Base-by-base conservation (phyloP, 2,888 invertebrate species). In the Argyresthia albistria region DNA sequence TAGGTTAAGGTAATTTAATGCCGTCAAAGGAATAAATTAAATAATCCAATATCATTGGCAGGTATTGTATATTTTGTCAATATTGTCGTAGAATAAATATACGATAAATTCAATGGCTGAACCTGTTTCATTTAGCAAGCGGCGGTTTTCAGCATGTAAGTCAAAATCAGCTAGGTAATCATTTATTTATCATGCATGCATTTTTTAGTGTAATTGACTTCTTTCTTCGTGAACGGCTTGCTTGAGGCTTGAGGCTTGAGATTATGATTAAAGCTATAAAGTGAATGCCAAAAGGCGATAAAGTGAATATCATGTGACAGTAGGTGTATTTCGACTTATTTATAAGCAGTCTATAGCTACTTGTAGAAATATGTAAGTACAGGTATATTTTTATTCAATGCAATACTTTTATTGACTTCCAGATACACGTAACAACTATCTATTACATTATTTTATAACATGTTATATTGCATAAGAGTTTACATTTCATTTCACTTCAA, bases 1-100 rank as follows among this genome's bases (percentile, higher is more conserved):
- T 25, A 25, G 25, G 25, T 25, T 25, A 25, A 25, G 25, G 2
- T 45, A 45, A 45, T 45, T 45, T 45, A 14, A 43, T 8, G n/a
- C 43, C 3, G 14, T 12, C 45, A 45, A 14, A 14, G 45, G 15
- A 15, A 45, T 8, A 43, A 14, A 43, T 4, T 39, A 39, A 39
- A 6, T 8, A 3, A 39, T 4, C 25, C 25, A 25, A 25, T 25
- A 6, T 2, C 25, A 39, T 6, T 39, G 9, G 39, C 39, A 39
- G 9, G 39, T 8, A 39, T 6, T 39, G 8, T 39, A 39, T 39
- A 39, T 39, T 6, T 39, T 39, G n/a, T 6, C n/a, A 39, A 39
- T 39, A 37, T 48, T 37, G 35, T 48, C 37, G 68, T 79, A 80
- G 69, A 80, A 80, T 79, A 78, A 78, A 80, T 78, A 76, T 72